These are phyloP conservation scores for Meganola albula DNA, from an alignment of 2,888 invertebrate species.

Conservation along the genomic window DNA sequence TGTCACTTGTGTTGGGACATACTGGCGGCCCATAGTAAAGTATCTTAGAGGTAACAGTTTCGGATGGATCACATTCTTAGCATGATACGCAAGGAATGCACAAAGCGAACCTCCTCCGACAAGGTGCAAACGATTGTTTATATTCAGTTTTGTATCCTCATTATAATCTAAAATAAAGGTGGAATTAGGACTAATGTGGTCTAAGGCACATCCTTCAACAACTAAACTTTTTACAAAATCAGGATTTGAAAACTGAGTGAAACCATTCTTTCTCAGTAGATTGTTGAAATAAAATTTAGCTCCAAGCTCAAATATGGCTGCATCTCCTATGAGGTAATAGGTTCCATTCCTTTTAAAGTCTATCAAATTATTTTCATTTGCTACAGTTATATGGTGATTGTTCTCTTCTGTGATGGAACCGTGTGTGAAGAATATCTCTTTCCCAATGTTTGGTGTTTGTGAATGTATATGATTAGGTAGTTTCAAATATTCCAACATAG, in stretches of 20 bases:
- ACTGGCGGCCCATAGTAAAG: slow-evolving; percentile 84
- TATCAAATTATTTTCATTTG: slow-evolving; percentile 67
- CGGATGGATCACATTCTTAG: slow-evolving; percentile 80
- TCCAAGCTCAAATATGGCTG: slow-evolving; percentile 83
- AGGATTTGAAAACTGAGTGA: slow-evolving; percentile 83
- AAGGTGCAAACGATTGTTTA: slow-evolving; percentile 82
- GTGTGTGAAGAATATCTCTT: slow-evolving; percentile 44
- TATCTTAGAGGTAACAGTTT: slow-evolving; percentile 82
- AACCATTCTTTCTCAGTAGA: slow-evolving; percentile 64
- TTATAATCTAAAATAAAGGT: slow-evolving; percentile 79
- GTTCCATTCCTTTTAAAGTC: slow-evolving; percentile 77
- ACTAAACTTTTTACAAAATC: slow-evolving; percentile 87
- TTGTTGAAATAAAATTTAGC: slow-evolving; percentile 72
- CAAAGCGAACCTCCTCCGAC: slow-evolving; percentile 85
- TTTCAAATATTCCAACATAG: slow-evolving; percentile 79
- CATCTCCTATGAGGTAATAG: slow-evolving; percentile 81
- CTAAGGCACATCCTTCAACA: slow-evolving; percentile 83
- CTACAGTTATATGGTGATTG: slow-evolving; percentile 78
- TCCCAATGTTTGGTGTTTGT: slow-evolving; percentile 74
- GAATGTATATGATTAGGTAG: slow-evolving; percentile 84
- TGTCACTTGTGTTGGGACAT: slow-evolving; percentile 65
- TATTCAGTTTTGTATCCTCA: slow-evolving; percentile 69
- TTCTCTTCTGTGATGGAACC: slow-evolving; percentile 40
- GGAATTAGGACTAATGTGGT: slow-evolving; percentile 73
- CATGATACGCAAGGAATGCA: slow-evolving; percentile 85